These are phyloP conservation scores for Catostomus latipinnis DNA, from an alignment of 2,797 vertebrate genomes.

Conservation along the genomic window DNA sequence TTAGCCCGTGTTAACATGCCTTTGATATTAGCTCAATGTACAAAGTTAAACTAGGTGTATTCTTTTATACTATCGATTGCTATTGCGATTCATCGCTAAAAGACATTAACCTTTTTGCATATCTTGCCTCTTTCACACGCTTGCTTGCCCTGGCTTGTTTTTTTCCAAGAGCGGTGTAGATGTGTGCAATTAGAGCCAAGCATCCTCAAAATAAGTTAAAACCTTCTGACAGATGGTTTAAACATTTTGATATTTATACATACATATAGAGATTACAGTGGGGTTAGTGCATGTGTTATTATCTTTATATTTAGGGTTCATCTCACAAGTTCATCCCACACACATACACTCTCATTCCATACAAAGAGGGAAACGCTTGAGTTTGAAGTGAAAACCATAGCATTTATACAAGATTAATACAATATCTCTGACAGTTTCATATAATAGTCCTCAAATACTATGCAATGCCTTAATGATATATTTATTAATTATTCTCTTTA, in stretches of 20 bases:
- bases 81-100: constrained; percentile 54
- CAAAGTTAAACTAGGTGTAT: constrained; percentile 31
- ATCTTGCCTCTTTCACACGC: constrained; percentile 17
- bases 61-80: constrained; percentile 26
- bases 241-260: constrained; percentile 22
- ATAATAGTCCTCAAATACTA: constrained; percentile 57
- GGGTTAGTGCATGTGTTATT: constrained; percentile 19
- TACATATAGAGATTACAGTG: constrained; percentile 38
- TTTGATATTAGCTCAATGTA: constrained; percentile 45
- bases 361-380: constrained; percentile 42
- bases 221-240: constrained; percentile 2
- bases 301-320: constrained; percentile 39
- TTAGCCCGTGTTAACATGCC: constrained; percentile 32
- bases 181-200: not conserved
- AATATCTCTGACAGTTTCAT: constrained; percentile 51
- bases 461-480: constrained; percentile 47
- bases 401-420: constrained; percentile 55
- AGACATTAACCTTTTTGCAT: constrained; percentile 53
- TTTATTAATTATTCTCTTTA: constrained; percentile 51
- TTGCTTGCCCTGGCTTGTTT: not conserved
- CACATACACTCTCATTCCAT: constrained; percentile 46
- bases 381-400: constrained; percentile 51
- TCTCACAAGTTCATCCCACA: constrained; percentile 36
- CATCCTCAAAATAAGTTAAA: constrained; percentile 3
- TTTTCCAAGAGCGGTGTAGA: not conserved